Percentiles rank a stretch among this genome's conserved stretches.
Conservation (phyloP, 1,140 invertebrate genomes). For the Zaprionus ghesquierei region DNA sequence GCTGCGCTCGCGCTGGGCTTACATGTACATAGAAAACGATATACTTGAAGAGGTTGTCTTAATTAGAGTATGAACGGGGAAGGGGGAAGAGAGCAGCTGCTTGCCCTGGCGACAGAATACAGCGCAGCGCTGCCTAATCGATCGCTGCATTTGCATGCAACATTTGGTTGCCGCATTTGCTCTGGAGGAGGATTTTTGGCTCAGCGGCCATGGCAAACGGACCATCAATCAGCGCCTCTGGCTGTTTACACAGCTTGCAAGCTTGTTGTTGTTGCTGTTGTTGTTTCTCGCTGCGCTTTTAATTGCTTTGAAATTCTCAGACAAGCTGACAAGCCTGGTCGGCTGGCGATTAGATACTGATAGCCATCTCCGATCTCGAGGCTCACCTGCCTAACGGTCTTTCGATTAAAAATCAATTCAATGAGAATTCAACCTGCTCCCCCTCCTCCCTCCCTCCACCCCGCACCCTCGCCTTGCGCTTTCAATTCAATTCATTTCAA, state of each 20-base stretch:
- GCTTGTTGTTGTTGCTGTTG: not conserved
- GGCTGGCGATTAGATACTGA: slow-evolving; percentile 38
- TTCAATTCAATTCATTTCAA: slow-evolving; percentile 54
- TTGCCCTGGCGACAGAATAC: slow-evolving; percentile 22
- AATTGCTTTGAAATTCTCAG: slow-evolving; percentile 67
- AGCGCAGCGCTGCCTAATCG: slow-evolving; percentile 13
- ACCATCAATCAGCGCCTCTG: slow-evolving; percentile 50
- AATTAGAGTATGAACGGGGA: slow-evolving; percentile 67
- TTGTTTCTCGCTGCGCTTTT: slow-evolving; percentile 30
- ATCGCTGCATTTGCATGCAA: slow-evolving; percentile 27
- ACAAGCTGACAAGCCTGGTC: slow-evolving; percentile 39
- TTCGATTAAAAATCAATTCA: slow-evolving; percentile 70
- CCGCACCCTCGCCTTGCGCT: slow-evolving; percentile 15
- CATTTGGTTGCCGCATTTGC: slow-evolving; percentile 19
- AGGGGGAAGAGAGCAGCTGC: slow-evolving; percentile 38
- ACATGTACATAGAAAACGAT: slow-evolving; percentile 43
- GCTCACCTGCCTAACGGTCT: slow-evolving; percentile 53
- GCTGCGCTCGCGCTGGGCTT: slow-evolving; percentile 37
- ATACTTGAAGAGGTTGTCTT: slow-evolving; percentile 46
- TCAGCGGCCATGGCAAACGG: slow-evolving; percentile 40
- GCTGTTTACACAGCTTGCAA: slow-evolving; percentile 13
- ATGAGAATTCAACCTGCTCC: slow-evolving; percentile 5
- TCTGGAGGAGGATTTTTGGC: slow-evolving; percentile 32
- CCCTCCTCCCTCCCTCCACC: not conserved
- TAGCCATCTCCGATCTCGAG: slow-evolving; percentile 49